phyloP scores from a whole-genome alignment of 2,888 invertebrate genomes.

The Parthenolecanium corni region DNA sequence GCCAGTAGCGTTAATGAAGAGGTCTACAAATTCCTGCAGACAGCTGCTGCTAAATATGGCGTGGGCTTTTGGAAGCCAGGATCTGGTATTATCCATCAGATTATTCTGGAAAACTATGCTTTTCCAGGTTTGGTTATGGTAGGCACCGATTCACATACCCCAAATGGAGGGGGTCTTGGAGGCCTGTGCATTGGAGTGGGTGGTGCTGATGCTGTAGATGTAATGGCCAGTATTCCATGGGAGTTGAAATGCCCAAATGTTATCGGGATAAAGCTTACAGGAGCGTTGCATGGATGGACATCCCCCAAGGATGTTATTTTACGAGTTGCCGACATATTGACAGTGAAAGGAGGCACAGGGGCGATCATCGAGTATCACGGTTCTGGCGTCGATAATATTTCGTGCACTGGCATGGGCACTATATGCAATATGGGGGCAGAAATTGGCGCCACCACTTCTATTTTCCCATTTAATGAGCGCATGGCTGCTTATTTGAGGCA shows the following conservation, averaged over 20 bases:
- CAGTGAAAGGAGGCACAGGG: constrained; percentile 90
- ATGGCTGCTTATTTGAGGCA: constrained; percentile 89
- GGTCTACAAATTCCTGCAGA: constrained; percentile 86
- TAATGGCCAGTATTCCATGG: constrained; percentile 99
- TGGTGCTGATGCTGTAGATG: constrained; percentile 98
- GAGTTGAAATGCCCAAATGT: constrained; percentile 98
- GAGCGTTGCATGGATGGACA: constrained; percentile 92
- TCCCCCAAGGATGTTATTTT: constrained; percentile 97
- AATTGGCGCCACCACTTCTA: constrained; percentile 95
- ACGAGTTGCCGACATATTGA: constrained; percentile 52
- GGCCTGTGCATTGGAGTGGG: constrained; percentile 97
- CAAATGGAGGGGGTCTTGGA: constrained; percentile 96
- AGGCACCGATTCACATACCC: constrained; percentile 98
- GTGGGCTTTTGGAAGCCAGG: constrained; percentile 99
- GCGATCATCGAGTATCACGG: constrained; percentile 98
- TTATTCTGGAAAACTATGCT: constrained; percentile 98
- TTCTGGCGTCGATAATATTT: constrained; percentile 93
- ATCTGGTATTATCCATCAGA: constrained; percentile 97
- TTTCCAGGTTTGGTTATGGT: constrained; percentile 97
- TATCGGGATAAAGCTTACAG: constrained; percentile 92
- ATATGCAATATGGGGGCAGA: constrained; percentile 99
- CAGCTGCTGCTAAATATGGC: constrained; percentile 94
- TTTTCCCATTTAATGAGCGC: constrained; percentile 92
- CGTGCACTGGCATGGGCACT: constrained; percentile 97
- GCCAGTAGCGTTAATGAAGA: constrained; percentile 86